Conservation (phyloP, 1,140 invertebrate species). For the Piezodorus guildinii region DNA sequence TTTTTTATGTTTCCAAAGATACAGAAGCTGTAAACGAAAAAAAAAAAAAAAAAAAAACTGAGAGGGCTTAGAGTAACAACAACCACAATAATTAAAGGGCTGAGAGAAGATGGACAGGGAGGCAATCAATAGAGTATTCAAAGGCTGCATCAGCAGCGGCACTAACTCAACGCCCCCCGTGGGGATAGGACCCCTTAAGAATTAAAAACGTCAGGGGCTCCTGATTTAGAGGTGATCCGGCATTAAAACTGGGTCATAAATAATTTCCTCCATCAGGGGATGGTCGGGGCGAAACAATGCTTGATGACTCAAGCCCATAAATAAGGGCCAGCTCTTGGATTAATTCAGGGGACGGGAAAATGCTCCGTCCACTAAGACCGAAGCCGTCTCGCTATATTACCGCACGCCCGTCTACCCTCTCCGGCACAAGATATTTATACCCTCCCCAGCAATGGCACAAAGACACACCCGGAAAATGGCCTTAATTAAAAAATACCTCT, state of each 20-base stretch:
- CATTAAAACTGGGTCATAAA: constrained; percentile 27
- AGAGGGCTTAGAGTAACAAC: too few species aligned
- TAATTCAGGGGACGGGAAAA: constrained; percentile 5
- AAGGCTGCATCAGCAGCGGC: neutral
- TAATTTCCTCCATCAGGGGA: constrained; percentile 23
- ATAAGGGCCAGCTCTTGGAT: constrained; percentile 17
- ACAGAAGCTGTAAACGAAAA: too few species aligned
- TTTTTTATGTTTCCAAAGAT: too few species aligned
- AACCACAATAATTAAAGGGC: neutral
- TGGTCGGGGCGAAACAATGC: constrained; percentile 19
- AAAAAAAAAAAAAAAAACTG: too few species aligned
- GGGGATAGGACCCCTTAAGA: constrained; percentile 20
- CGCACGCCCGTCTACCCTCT: neutral
- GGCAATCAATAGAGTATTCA: too few species aligned
- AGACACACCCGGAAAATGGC: neutral
- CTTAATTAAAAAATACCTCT: constrained; percentile 1
- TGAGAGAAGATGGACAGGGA: neutral
- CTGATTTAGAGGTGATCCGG: constrained; percentile 26
- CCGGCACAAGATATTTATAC: neutral
- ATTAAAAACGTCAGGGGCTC: constrained; percentile 24
- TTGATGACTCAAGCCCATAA: constrained; percentile 26
- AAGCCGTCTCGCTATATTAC: neutral
- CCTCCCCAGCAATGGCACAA: neutral
- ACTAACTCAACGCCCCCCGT: constrained; percentile 18
- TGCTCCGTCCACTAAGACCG: constrained; percentile 7